Conservation (phyloP, 2,113 vertebrate genomes). For the Silurus asotus region DNA sequence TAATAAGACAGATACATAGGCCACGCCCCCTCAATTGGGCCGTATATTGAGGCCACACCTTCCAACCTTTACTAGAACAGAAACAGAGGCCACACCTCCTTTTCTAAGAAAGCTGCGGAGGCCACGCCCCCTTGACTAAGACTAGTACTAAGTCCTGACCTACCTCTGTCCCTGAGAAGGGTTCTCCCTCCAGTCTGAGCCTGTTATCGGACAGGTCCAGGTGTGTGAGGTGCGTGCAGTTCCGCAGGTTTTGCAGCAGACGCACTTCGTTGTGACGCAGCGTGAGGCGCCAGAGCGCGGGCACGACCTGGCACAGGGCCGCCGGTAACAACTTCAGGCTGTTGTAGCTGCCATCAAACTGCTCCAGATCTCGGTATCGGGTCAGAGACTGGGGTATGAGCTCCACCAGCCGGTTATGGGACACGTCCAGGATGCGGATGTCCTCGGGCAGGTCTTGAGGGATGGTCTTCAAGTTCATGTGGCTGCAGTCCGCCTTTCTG, state of each 20-base stretch:
- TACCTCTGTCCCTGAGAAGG: conserved; percentile 76
- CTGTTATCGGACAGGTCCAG: conserved; percentile 80
- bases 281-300: conserved; percentile 72
- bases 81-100: not conserved
- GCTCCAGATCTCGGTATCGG: conserved; percentile 73
- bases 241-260: conserved; percentile 71
- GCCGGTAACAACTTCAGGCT: conserved; percentile 74
- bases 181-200: conserved; percentile 73
- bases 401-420: conserved; percentile 81
- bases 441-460: conserved; percentile 82
- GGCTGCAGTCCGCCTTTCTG: conserved; percentile 85
- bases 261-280: conserved; percentile 81
- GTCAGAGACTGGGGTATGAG: conserved; percentile 69
- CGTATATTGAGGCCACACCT: not conserved
- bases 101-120: not conserved
- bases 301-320: conserved; percentile 75
- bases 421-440: conserved; percentile 82
- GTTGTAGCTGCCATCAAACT: conserved; percentile 82
- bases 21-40: not conserved
- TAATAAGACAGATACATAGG: not conserved
- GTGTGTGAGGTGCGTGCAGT: conserved; percentile 71
- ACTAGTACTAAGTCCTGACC: not conserved
- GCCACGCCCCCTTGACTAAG: not conserved
- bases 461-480: conserved; percentile 77
- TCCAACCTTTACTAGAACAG: not conserved